Conservation (phyloP, 2,113 vertebrate species). For the Heptranchias perlo region DNA sequence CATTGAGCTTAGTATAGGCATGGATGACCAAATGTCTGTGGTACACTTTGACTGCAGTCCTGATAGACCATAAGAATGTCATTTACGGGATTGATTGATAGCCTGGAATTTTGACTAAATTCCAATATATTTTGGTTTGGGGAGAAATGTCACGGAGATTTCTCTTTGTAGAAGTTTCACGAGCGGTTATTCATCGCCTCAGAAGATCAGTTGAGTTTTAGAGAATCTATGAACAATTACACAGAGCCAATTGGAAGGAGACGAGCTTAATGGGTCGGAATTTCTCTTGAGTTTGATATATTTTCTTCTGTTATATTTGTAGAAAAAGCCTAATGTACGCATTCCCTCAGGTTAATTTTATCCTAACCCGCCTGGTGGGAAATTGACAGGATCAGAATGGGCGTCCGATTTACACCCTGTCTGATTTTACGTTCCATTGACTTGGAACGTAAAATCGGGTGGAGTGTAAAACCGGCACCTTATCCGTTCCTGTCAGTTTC, state of each 20-base stretch:
- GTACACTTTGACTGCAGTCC: background rate
- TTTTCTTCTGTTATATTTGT: background rate
- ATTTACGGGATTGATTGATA: background rate
- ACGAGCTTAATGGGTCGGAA: background rate
- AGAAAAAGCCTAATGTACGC: too few species aligned
- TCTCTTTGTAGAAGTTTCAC: background rate
- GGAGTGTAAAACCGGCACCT: background rate
- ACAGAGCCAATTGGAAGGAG: background rate
- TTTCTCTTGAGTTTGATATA: background rate
- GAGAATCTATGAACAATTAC: background rate
- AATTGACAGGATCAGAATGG: background rate
- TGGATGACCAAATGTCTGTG: background rate
- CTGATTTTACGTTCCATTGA: too few species aligned
- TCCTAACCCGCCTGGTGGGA: background rate
- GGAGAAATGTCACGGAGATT: background rate
- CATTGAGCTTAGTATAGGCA: background rate
- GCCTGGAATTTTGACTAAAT: background rate
- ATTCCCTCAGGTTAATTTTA: background rate
- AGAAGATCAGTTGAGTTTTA: background rate
- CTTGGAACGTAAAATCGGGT: background rate
- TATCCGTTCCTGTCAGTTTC: background rate
- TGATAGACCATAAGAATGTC: background rate
- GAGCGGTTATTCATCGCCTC: background rate
- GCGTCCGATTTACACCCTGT: too few species aligned
- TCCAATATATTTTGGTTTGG: background rate